Evolutionary conservation across 2,113 vertebrate species (phyloP), one percentile per base, ranked within the genome.

Genomic region (Sebastes fasciatus): DNA sequence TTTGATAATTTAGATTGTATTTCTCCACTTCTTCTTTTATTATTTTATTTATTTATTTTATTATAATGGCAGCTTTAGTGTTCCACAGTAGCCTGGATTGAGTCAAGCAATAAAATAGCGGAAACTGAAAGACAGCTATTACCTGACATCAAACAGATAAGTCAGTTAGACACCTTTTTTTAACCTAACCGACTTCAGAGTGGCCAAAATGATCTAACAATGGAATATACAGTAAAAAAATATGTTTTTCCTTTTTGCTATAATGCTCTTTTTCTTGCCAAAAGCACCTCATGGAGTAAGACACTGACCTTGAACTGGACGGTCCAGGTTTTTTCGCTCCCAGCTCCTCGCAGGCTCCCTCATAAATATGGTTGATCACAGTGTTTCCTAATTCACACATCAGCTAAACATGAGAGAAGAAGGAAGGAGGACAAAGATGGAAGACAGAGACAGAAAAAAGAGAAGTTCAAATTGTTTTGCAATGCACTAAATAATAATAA

Each of bases 351-450:
- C 96, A 90, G 69, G 94, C 92, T 1, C 97, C 98, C 95, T 99
- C 98, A 87, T 99, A 99, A 94, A 99, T 97, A 79, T 96, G 96
- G 92, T 99, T 99, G 88, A 99, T 97, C 79, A 97, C 96, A 85
- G 96, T 95, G 93, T 99, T 99, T 13, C 98, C 98, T 93, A 99
- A 87, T 80, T 98, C 97, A 96, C 98, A 99, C 98, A 99, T 99
- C 86, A 99, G 94, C 98, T 99, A 84, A 14, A 88, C 8, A 82
- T 40, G 61, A 69, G 5, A 72, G 13, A 42, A 14, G 1, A 66
- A 48, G 12, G 77, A 79, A 88, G n/a, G 6, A 60, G 4, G 6
- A 62, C 14, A 73, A 48, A 74, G 26, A 85, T 83, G 49, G 40
- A 11, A 43, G 14, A 57, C 8, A 68, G 8, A 70, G 5, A 55